Evolutionary conservation across 1,140 invertebrate species (phyloP), one percentile per base, ranked within the genome.

Genomic region (Cyclargus thomasi): DNA sequence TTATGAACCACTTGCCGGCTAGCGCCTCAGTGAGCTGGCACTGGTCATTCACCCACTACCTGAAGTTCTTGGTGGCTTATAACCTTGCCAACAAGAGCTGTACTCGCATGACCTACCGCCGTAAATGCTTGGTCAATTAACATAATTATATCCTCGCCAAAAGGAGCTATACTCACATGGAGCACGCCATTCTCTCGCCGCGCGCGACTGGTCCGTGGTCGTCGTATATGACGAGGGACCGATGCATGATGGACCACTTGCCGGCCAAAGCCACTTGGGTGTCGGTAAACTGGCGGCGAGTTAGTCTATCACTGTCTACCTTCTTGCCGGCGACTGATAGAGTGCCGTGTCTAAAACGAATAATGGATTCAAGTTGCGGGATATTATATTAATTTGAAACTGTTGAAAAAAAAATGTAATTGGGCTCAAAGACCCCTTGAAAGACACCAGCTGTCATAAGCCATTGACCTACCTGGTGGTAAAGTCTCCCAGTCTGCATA

Each of bases 141-240:
- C 8, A 29, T 29, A 8, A 29, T 53, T 17, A 5, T 53, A 53
- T 5, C n/a, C 0, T 17, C 3, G n/a, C 16, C 47, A 16, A 4
- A 10, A 16, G 0, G 47, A 2, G 14, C 47, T 17, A 18, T 16
- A 86, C 83, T 93, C 91, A 97, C 96, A 93, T 93, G 17, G 96
- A 95, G 88, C 97, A 99, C 0, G 96, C 97, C 76, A 99, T 91
- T 73, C 97, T 88, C 82, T 97, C 95, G 11, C 96, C 97, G 69
- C 97, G 91, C 0, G 96, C 96, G 70, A 95, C 94, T 1, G 97
- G 97, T 3, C 96, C 96, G 80, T 95, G 92, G 78, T 97, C 96
- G 85, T 97, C 97, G 75, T 97, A 97, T 55, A 99, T 94, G 0
- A 98, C 96, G 35, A 99, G 83, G 17, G 97, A 97, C 79, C 94